Conservation (phyloP, 2,113 vertebrate genomes). For the Pangasianodon gigas region DNA sequence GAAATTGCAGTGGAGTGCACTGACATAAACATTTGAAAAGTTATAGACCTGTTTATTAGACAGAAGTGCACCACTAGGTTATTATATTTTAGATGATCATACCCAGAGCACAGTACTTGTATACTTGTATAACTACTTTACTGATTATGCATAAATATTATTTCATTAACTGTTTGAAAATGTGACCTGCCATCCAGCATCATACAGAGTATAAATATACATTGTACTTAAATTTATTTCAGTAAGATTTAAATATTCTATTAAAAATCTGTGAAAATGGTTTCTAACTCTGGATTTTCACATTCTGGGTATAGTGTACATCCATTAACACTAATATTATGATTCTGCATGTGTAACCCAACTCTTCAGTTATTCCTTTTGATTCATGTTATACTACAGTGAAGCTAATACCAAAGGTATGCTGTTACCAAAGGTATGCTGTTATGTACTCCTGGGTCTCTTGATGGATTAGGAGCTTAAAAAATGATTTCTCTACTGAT, state of each 20-base stretch:
- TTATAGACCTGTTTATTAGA: neutral
- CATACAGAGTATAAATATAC: neutral
- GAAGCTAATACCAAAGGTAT: neutral
- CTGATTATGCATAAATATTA: neutral
- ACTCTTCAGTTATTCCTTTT: neutral
- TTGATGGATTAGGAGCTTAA: neutral
- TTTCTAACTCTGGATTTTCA: neutral
- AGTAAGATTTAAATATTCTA: neutral
- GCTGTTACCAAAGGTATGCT: neutral
- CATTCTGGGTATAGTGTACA: neutral
- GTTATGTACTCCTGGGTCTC: too few relatives aligned
- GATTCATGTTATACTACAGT: neutral
- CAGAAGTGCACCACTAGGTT: neutral
- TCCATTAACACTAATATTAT: neutral
- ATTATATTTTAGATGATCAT: neutral
- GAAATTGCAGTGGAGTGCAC: neutral
- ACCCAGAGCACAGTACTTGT: neutral
- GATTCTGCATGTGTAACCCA: too few relatives aligned
- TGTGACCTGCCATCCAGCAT: neutral
- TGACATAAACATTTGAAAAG: neutral
- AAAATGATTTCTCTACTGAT: neutral
- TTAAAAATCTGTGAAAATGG: neutral
- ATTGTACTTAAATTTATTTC: neutral
- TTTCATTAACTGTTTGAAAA: neutral
- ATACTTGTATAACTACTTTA: neutral